Percentiles rank a stretch among this genome's conserved stretches.
phyloP scores from a whole-genome alignment of 2,797 vertebrate genomes.

The Neosilurus mollespiculum region DNA sequence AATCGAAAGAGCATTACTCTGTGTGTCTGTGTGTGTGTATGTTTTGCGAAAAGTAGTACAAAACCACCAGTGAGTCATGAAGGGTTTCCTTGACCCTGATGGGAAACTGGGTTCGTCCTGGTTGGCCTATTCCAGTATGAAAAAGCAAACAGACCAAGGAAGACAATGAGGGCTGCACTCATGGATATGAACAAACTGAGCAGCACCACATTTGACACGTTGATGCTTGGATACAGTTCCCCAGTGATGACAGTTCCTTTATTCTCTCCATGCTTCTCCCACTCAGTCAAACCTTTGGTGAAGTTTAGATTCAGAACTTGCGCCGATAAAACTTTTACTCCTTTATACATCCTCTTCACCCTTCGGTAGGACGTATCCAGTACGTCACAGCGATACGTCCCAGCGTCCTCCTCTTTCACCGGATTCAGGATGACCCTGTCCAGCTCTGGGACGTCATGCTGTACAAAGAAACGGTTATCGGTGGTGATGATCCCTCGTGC shows the following conservation, averaged over 20 bases:
- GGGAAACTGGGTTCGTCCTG: slow-evolving; percentile 9
- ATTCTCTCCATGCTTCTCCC: slow-evolving; percentile 45
- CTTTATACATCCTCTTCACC: slow-evolving; percentile 82
- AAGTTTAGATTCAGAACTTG: slow-evolving; percentile 75
- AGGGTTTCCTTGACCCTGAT: slow-evolving; percentile 6
- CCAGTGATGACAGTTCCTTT: slow-evolving; percentile 35
- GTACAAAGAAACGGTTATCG: slow-evolving; percentile 72
- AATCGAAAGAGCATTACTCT: neutral
- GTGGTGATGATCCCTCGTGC: slow-evolving; percentile 81
- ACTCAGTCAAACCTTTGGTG: slow-evolving; percentile 61
- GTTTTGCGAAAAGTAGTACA: neutral
- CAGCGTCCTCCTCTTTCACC: slow-evolving; percentile 75
- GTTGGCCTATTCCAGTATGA: slow-evolving; percentile 18
- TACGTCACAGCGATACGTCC: slow-evolving; percentile 86
- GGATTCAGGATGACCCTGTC: slow-evolving; percentile 67
- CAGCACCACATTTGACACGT: slow-evolving; percentile 42
- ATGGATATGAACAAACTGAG: slow-evolving; percentile 37
- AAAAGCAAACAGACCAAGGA: slow-evolving; percentile 31
- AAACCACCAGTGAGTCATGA: neutral
- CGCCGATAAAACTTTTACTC: slow-evolving; percentile 74
- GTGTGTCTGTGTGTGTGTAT: neutral
- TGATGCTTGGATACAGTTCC: slow-evolving; percentile 11
- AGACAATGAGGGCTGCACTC: slow-evolving; percentile 18
- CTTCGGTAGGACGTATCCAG: slow-evolving; percentile 62
- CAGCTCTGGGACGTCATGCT: slow-evolving; percentile 57